Percentiles rank a stretch among this genome's conserved stretches.
Conservation (phyloP, 1,140 invertebrate genomes). For the Daktulosphaira vitifoliae region DNA sequence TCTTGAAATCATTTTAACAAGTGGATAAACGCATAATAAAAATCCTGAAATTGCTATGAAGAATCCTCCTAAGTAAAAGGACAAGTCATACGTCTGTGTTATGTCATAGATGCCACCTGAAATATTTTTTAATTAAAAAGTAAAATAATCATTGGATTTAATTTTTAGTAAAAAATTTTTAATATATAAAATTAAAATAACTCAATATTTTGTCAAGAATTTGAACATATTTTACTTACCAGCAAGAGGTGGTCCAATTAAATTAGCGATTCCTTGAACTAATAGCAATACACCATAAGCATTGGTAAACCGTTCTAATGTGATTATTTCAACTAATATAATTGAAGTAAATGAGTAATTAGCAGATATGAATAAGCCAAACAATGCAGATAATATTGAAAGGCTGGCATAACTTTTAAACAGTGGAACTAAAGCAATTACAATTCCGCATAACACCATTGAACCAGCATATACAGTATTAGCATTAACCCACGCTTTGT, state of each 20-base stretch:
- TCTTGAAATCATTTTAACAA: slow-evolving; percentile 24
- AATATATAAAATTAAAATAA: neutral
- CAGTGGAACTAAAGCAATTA: slow-evolving; percentile 36
- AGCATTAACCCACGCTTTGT: slow-evolving; percentile 75
- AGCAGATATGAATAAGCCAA: slow-evolving; percentile 76
- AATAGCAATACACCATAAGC: slow-evolving; percentile 79
- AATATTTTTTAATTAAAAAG: slow-evolving; percentile 25
- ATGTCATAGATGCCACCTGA: slow-evolving; percentile 60
- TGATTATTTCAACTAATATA: slow-evolving; percentile 71
- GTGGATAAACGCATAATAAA: slow-evolving; percentile 48
- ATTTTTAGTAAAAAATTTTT: neutral
- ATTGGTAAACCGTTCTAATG: slow-evolving; percentile 71
- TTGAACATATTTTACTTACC: slow-evolving; percentile 43
- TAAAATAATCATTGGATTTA: neutral
- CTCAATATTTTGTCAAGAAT: neutral
- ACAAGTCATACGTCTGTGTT: slow-evolving; percentile 59
- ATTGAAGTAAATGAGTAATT: slow-evolving; percentile 80
- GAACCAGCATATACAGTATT: slow-evolving; percentile 70
- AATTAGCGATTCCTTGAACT: slow-evolving; percentile 68
- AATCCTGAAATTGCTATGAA: slow-evolving; percentile 68
- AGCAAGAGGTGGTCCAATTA: slow-evolving; percentile 56
- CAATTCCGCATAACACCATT: slow-evolving; percentile 60
- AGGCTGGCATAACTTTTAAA: slow-evolving; percentile 32
- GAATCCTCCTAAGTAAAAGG: slow-evolving; percentile 64
- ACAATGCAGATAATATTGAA: slow-evolving; percentile 47